These are phyloP conservation scores for Leucopternis melanops DNA, from an alignment of 2,113 vertebrate genomes.

Conservation along the genomic window DNA sequence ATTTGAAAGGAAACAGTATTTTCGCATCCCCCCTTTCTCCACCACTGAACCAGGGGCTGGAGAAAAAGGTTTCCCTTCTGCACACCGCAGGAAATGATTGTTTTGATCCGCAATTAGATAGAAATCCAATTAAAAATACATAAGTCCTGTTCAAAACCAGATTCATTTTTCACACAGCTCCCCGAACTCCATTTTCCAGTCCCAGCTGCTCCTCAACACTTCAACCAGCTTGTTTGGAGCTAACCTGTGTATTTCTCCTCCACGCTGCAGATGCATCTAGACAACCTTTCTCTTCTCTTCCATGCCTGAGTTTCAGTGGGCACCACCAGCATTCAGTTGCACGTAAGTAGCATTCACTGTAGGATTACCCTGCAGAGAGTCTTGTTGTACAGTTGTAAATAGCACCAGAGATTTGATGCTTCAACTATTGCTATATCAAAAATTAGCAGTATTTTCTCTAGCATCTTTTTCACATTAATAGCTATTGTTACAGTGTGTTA, in stretches of 20 bases:
- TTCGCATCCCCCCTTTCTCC: neutral
- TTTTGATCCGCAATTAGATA: rapidly evolving
- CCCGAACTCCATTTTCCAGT: neutral
- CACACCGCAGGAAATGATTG: rapidly evolving
- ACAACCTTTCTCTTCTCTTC: neutral
- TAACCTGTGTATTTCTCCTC: neutral
- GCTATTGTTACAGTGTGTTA: neutral
- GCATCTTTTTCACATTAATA: neutral
- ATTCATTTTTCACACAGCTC: neutral
- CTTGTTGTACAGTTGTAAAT: neutral
- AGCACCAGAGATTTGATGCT: neutral
- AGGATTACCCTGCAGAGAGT: neutral
- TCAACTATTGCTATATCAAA: neutral
- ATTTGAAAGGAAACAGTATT: neutral
- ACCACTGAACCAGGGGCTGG: neutral
- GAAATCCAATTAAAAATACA: neutral
- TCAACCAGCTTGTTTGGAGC: neutral
- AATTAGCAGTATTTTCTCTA: neutral
- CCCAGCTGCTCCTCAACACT: neutral
- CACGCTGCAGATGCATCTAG: neutral
- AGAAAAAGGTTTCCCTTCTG: neutral
- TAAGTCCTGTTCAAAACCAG: neutral
- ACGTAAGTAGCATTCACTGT: neutral
- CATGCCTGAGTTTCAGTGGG: neutral
- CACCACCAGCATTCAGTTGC: neutral